Evolutionary conservation across 2,113 vertebrate species (phyloP).

Genomic region (Takifugu bimaculatus): DNA sequence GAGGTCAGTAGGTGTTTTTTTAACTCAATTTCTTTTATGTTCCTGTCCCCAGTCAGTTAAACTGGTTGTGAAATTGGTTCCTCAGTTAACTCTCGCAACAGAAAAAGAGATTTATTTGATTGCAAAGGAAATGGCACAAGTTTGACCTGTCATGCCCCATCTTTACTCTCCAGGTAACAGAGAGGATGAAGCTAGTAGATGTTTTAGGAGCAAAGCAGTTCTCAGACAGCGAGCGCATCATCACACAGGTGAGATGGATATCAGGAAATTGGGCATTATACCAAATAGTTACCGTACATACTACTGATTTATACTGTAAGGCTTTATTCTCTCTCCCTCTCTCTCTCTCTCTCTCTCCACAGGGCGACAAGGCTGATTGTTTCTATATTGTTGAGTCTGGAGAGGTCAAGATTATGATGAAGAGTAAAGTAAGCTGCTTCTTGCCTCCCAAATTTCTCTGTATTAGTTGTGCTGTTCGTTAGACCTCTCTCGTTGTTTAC

Average conservation of each 20-base stretch:
- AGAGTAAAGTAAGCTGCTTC: conserved; percentile 75
- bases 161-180: conserved; percentile 74
- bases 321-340: background rate
- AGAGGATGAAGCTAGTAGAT: conserved; percentile 97
- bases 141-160: background rate
- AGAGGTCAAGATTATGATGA: conserved; percentile 93
- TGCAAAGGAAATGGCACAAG: background rate
- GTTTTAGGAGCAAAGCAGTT: conserved; percentile 90
- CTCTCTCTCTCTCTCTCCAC: conserved; percentile 31
- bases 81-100: too few species aligned
- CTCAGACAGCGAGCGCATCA: conserved; percentile 90
- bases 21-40: background rate
- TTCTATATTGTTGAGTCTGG: conserved; percentile 95
- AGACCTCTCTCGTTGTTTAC: background rate
- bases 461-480: background rate
- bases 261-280: background rate
- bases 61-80: too few species aligned
- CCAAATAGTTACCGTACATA: background rate
- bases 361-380: conserved; percentile 95
- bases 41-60: background rate
- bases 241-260: conserved; percentile 81
- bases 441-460: background rate
- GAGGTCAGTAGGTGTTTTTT: conserved; percentile 70
- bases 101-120: background rate
- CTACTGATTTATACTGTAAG: background rate